Base-by-base conservation (phyloP, 2,888 invertebrate species). In the Alsophila aescularia region DNA sequence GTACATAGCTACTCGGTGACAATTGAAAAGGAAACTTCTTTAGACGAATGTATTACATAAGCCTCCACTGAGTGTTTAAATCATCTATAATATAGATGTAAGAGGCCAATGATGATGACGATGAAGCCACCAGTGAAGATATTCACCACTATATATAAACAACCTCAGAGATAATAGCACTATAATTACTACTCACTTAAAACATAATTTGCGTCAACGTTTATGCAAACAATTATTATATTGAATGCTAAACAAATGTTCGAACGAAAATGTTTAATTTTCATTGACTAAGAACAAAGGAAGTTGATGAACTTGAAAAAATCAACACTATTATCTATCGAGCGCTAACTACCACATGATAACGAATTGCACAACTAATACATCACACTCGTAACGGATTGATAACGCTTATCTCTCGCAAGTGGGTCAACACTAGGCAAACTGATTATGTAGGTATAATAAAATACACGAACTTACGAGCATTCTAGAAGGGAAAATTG, bases 361-460 rank as follows among this genome's bases (percentile, higher is more conserved):
- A 85, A 75, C 71, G 68, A 79, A 81, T 86, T 85, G 83, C 81
- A 81, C 81, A 83, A 83, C 75, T 76, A 81, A 80, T 78, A 84
- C 77, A 83, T 81, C 76, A 81, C 66, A 75, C 77, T 76, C 67
- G 65, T 70, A 74, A 73, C 66, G 60, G 65, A 70, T 67, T 75
- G 86, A 89, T 88, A 87, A 75, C 66, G 57, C 72, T 83, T 87
- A 88, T 88, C 86, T 70, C 58, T 60, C 56, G 69, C 79, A 88
- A 87, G 73, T 89, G 69, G 89, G 89, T 87, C 87, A 88, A 78
- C 70, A 78, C 74, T 74, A 77, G 78, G 75, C 69, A 64, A 69
- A 73, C 73, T 68, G 74, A 80, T 77, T 69, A 65, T 58, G 51
- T 60, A 61, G 55, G 51, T 58, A 66, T 67, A 64, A 70, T 70